Conservation (phyloP, 2,797 vertebrate genomes). For the Rousettus madagascariensis region DNA sequence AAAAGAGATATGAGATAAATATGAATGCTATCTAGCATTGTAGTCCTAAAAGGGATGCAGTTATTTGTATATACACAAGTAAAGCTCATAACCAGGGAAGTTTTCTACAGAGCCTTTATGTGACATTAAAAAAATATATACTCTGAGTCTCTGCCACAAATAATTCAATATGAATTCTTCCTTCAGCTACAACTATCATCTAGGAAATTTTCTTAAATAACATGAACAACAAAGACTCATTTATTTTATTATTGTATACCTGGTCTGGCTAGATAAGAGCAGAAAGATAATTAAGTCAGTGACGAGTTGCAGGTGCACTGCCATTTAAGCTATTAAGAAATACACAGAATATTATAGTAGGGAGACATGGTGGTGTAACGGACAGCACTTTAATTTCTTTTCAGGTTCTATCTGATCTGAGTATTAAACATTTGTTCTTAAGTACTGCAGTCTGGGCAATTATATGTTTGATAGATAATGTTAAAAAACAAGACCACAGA, state of each 20-base stretch:
- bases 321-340: slow-evolving; percentile 41
- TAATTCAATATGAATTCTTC: neutral
- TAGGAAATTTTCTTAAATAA: slow-evolving; percentile 44
- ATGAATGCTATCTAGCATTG: neutral
- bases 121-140: neutral
- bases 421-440: slow-evolving; percentile 46
- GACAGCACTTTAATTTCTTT: neutral
- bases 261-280: slow-evolving; percentile 39
- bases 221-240: neutral
- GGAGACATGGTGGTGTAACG: neutral
- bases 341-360: neutral
- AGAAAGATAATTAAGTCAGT: slow-evolving; percentile 44
- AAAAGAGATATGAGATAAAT: slow-evolving; percentile 6
- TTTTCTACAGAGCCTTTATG: neutral
- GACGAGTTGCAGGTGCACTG: neutral
- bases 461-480: neutral
- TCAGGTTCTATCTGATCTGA: neutral
- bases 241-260: slow-evolving; percentile 53
- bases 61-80: neutral
- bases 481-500: neutral
- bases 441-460: neutral
- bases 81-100: neutral
- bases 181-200: neutral
- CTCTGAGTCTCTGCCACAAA: neutral
- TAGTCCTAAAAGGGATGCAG: neutral